Base-by-base conservation (phyloP, 2,888 invertebrate species). In the Lacanobia wlatinum region DNA sequence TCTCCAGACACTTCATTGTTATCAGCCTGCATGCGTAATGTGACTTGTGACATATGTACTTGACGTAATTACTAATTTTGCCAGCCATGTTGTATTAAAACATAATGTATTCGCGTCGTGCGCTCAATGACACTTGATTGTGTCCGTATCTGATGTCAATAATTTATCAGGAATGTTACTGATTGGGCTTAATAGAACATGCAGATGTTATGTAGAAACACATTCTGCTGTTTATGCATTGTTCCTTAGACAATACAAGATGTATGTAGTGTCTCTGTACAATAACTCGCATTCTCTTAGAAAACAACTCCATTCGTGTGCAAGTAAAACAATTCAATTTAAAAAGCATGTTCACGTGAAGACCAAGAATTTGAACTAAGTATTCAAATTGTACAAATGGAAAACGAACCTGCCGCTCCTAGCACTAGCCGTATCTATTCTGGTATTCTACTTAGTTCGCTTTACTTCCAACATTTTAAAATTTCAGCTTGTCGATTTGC, bases 1-100 rank as follows among this genome's bases (percentile, higher is more conserved):
- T 91, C 90, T 90, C 87, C 84, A 87, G 89, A 88, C 88, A 83
- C 82, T 83, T 85, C 83, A 83, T 85, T 83, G 86, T 83, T 90
- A 89, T 91, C 90, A 87, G 88, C 83, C 82, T 87, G 87, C 87
- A 91, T 89, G 83, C 80, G 80, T 89, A 87, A 89, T 90, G 87
- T 82, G 86, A 86, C 83, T 86, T 77, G 86, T 88, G 86, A 86
- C 83, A 86, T 75, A 87, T 88, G 86, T 83, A 82, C 76, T 84
- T 86, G 88, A 86, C 78, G 76, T 85, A 82, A 80, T 82, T 82
- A 80, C 79, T 67, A 76, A 80, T 83, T 84, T 86, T 79, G 84
- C 64, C 70, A 59, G 71, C 69, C 80, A 78, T 80, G 63, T 73
- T 80, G 77, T 78, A 71, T 78, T 79, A 77, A 65, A 84, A 84